Percentiles rank a stretch among this genome's conserved stretches.
phyloP scores from a whole-genome alignment of 1,140 invertebrate species.

The Euborellia annulipes region DNA sequence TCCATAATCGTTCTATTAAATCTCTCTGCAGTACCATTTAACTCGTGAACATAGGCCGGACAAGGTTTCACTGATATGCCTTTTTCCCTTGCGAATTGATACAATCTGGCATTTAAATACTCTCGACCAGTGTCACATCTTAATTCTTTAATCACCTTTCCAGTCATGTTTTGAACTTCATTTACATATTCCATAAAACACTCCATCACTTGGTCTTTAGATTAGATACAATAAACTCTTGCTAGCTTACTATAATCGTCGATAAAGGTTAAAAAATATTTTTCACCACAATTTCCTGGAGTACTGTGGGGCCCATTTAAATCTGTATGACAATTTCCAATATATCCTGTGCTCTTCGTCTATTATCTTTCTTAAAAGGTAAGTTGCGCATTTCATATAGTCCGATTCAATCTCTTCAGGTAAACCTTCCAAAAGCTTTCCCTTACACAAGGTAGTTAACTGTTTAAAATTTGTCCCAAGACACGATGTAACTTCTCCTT shows the following conservation, averaged over 20 bases:
- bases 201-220: conserved; percentile 19
- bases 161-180: conserved; percentile 14
- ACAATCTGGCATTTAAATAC: conserved; percentile 20
- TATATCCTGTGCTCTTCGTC: conserved; percentile 19
- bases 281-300: conserved; percentile 10
- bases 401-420: not conserved
- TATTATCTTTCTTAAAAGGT: conserved; percentile 27
- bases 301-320: conserved; percentile 23
- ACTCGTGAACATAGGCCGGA: too few species aligned
- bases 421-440: not conserved
- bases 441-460: not conserved
- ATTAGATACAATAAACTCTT: conserved; percentile 22
- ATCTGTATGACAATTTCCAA: conserved; percentile 22
- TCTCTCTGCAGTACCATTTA: too few species aligned
- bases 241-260: conserved; percentile 25
- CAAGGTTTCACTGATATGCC: conserved; percentile 14
- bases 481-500: not conserved
- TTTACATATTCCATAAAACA: conserved; percentile 16
- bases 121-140: conserved; percentile 27
- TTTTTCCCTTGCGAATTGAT: conserved; percentile 14
- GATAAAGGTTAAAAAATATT: conserved; percentile 16
- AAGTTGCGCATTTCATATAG: conserved; percentile 21
- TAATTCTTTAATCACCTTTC: conserved; percentile 21
- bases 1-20: conserved; percentile 12
- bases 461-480: conserved; percentile 3